A percentile compares a stretch with the other conserved stretches of the same genome.
These are phyloP conservation scores for Holocentrus rufus DNA, from an alignment of 2,797 vertebrate genomes.

Conservation along the genomic window DNA sequence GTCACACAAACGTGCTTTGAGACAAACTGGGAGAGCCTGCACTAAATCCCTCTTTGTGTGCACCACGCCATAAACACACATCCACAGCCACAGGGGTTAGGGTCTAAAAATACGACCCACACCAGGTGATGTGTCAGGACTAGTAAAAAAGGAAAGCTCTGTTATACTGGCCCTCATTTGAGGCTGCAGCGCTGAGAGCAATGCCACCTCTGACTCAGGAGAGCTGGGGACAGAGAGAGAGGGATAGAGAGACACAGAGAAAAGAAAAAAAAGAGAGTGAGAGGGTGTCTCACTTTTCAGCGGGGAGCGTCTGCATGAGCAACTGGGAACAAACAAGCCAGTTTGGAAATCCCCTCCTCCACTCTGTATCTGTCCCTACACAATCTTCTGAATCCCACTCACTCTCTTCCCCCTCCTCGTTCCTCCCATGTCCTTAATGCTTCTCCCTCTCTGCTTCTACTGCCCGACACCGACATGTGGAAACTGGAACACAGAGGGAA, in stretches of 20 bases:
- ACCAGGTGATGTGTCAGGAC: slow-evolving; percentile 47
- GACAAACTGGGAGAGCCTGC: slow-evolving; percentile 42
- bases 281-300: slow-evolving; percentile 46
- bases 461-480: slow-evolving; percentile 4
- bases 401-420: slow-evolving; percentile 11
- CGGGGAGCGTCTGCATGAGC: slow-evolving; percentile 46
- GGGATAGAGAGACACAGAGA: background rate
- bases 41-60: slow-evolving; percentile 64
- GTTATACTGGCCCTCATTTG: slow-evolving; percentile 24
- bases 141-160: background rate
- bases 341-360: slow-evolving; percentile 65
- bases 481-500: slow-evolving; percentile 71
- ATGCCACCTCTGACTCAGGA: slow-evolving; percentile 22
- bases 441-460: slow-evolving; percentile 16
- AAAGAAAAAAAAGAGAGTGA: background rate
- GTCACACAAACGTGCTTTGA: slow-evolving; percentile 71
- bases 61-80: slow-evolving; percentile 58
- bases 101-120: slow-evolving; percentile 64
- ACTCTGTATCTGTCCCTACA: slow-evolving; percentile 33
- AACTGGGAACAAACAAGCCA: slow-evolving; percentile 53
- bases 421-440: slow-evolving; percentile 28
- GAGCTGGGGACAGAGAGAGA: slow-evolving; percentile 9
- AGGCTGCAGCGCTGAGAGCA: slow-evolving; percentile 3
- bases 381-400: slow-evolving; percentile 50
- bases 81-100: slow-evolving; percentile 28